Base-by-base conservation (phyloP, 2,797 vertebrate species). In the Nyctalus aviator region DNA sequence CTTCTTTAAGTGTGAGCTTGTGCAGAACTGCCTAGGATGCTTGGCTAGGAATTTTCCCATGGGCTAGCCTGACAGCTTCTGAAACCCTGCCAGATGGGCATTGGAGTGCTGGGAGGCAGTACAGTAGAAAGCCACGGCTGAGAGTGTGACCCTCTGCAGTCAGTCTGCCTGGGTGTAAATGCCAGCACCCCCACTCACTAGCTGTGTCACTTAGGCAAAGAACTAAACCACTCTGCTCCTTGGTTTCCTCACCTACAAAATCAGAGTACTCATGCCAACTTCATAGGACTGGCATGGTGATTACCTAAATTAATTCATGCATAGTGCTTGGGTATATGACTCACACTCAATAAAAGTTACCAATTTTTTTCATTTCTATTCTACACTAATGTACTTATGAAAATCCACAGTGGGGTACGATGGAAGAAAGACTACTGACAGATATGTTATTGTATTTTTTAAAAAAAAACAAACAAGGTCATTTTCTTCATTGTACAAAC, bases 361-460 rank as follows among this genome's bases (percentile, higher is more conserved):
- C 55, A n/a, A 10, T 59, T 44, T 32, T 69, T 69, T 82, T 76
- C 83, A n/a, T 75, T 88, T 88, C 62, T 82, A 10, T 13, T 84
- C 78, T 77, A 84, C 23, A 15, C n/a, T 86, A 46, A 21, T 8
- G 9, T 6, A 88, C n/a, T n/a, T 66, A 11, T 8, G 44, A 76
- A 30, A 66, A 37, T 13, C 23, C 41, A 71, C 8, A 44, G 72
- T 6, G 11, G 12, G 11, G 12, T 46, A 91, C 46, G 8, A 5
- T 8, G 55, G 30, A 82, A 27, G 30, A 79, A 23, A 21, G 9
- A 11, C 8, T 25, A 37, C 1, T 32, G 41, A 21, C 32, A 79
- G 53, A 46, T 23, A 9, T 73, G 41, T 73, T 50, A 57, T 18
- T 15, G 57, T 41, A n/a, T 3, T 41, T 37, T 71, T 78, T 79